These are phyloP conservation scores for Actinostola sp. DNA, from an alignment of 92 coral and sea anemone genomes.

Conservation along the genomic window DNA sequence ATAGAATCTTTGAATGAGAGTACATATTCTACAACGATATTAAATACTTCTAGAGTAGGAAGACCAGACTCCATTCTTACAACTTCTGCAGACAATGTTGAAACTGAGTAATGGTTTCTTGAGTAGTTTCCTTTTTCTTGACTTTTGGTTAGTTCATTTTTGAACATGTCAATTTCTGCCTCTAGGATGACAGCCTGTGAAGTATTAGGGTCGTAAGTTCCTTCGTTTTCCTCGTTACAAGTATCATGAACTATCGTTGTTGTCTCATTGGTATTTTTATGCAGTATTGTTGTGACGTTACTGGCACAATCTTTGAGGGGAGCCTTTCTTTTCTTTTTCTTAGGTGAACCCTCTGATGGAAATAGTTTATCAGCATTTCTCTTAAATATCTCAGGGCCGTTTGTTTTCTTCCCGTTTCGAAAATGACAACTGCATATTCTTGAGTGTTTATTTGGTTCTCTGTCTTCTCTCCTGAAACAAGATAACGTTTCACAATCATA, in stretches of 20 bases:
- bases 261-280: too few species aligned
- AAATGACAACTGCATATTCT: conserved; percentile 52
- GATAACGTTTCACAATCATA: conserved; percentile 1
- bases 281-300: too few species aligned
- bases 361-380: conserved; percentile 38
- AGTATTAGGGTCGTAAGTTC: too few species aligned
- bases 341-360: conserved; percentile 26
- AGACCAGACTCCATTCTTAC: conserved; percentile 56
- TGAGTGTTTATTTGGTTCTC: conserved; percentile 27
- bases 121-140: conserved; percentile 16
- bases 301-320: too few species aligned
- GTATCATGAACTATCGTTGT: too few species aligned
- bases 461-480: conserved; percentile 12
- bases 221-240: too few species aligned
- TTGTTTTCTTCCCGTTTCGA: conserved; percentile 15
- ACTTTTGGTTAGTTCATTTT: too few species aligned
- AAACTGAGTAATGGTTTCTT: conserved; percentile 12
- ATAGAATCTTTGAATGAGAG: conserved; percentile 20
- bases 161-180: too few species aligned
- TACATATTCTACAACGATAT: conserved; percentile 41
- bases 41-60: conserved; percentile 43
- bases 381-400: conserved; percentile 51
- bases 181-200: too few species aligned
- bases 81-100: conserved; percentile 2
- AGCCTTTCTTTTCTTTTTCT: too few species aligned